A percentile compares a stretch with the other conserved stretches of the same genome.
Conservation (phyloP, 1,140 invertebrate genomes). For the Dryas iulia region DNA sequence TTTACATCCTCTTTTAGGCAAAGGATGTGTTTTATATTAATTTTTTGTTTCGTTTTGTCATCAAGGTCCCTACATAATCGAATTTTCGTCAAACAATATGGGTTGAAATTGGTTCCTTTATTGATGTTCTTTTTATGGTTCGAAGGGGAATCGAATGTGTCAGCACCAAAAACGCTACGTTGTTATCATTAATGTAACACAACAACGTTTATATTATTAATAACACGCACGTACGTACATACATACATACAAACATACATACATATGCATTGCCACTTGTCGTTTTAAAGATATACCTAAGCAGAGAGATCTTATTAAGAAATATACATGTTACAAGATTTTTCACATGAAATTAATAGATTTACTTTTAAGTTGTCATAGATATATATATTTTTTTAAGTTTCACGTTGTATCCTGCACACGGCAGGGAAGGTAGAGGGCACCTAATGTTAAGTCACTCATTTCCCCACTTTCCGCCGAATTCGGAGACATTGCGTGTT, state of each 20-base stretch:
- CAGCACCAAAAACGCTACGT: constrained; percentile 12
- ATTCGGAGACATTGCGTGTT: no score
- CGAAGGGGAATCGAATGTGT: constrained; percentile 50
- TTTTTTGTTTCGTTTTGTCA: constrained; percentile 45
- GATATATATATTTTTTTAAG: no score
- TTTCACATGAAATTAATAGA: background rate
- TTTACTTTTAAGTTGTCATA: no score
- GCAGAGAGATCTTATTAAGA: background rate
- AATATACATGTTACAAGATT: background rate
- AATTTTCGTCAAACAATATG: constrained; percentile 76
- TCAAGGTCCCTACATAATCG: constrained; percentile 66
- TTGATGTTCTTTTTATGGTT: constrained; percentile 60
- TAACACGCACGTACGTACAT: no score
- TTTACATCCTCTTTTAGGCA: constrained; percentile 32
- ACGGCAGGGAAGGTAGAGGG: no score
- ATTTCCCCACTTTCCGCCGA: no score
- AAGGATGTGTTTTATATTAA: constrained; percentile 21
- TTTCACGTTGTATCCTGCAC: no score
- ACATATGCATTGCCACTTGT: background rate
- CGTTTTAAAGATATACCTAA: background rate
- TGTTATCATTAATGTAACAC: constrained; percentile 6
- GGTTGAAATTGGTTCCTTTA: constrained; percentile 74
- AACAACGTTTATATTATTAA: background rate
- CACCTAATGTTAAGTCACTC: no score
- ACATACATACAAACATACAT: no score